Evolutionary conservation across 2,113 vertebrate species (phyloP).

Genomic region (Recurvirostra avosetta): DNA sequence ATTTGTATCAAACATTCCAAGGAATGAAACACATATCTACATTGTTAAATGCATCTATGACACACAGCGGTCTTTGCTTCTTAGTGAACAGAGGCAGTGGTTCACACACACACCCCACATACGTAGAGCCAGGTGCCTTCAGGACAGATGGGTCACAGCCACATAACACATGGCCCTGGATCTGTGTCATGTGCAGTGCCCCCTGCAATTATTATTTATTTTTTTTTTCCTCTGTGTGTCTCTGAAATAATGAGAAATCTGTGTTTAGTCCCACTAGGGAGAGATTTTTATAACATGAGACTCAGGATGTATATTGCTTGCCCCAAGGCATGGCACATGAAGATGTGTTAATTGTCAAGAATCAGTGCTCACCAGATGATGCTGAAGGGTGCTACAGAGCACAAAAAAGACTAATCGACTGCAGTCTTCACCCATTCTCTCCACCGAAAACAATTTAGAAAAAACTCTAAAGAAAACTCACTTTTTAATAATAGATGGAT

Average conservation of each 20-base stretch:
- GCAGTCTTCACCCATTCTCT: neutral
- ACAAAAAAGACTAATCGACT: neutral
- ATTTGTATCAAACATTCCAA: neutral
- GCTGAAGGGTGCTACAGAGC: neutral
- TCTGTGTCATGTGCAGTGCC: neutral
- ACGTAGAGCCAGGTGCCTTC: neutral
- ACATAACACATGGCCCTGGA: neutral
- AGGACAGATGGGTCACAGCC: neutral
- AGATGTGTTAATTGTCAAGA: neutral
- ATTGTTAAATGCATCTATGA: neutral
- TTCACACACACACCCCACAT: neutral
- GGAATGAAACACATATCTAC: neutral
- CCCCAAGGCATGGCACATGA: neutral
- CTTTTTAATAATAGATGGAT: neutral
- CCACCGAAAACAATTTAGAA: neutral
- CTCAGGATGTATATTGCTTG: neutral
- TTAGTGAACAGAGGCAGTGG: neutral
- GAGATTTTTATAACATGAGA: neutral
- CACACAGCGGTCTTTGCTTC: neutral
- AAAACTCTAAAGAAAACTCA: neutral
- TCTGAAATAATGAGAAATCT: neutral
- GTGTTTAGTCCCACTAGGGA: neutral
- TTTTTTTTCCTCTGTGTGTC: rapidly evolving
- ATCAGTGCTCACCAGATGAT: neutral
- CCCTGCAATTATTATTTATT: neutral